These are phyloP conservation scores for Drosophila lini DNA, from an alignment of 1,140 invertebrate genomes.

Conservation along the genomic window DNA sequence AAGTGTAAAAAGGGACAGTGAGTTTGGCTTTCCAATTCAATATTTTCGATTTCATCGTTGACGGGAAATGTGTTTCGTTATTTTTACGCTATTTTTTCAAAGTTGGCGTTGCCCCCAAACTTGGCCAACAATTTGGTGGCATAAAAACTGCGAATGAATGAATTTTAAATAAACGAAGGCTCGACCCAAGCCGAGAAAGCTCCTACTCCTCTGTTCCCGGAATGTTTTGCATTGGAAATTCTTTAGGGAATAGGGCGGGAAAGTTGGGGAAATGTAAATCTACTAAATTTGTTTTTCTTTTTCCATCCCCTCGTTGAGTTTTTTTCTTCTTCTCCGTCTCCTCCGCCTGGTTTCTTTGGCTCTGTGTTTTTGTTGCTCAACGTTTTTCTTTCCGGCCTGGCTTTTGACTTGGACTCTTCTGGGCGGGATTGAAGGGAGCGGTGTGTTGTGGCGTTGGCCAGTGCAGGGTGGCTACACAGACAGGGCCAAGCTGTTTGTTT, in stretches of 20 bases:
- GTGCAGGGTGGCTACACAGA: conserved; percentile 4
- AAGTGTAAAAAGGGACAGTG: conserved; percentile 6
- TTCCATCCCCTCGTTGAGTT: neutral
- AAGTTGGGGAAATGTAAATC: conserved; percentile 68
- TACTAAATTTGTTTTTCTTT: conserved; percentile 64
- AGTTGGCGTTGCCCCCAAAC: conserved; percentile 3
- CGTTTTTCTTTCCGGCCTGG: conserved; percentile 30
- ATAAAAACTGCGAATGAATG: conserved; percentile 72
- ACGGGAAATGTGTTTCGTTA: conserved; percentile 60
- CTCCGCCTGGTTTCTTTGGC: conserved; percentile 25
- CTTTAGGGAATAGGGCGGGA: conserved; percentile 1
- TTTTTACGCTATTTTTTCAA: conserved; percentile 30
- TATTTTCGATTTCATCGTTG: conserved; percentile 76
- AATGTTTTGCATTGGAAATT: conserved; percentile 78
- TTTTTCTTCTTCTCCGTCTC: conserved; percentile 1
- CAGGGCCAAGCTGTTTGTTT: conserved; percentile 72
- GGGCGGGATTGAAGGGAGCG: neutral
- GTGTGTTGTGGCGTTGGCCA: neutral
- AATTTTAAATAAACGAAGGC: conserved; percentile 73
- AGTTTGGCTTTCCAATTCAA: conserved; percentile 56
- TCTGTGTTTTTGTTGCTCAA: conserved; percentile 41
- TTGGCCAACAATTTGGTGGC: conserved; percentile 54
- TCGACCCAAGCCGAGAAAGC: conserved; percentile 28
- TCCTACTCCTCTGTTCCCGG: conserved; percentile 29
- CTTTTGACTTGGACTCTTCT: conserved; percentile 58